Evolutionary conservation across 2,113 vertebrate species (phyloP).

Genomic region (Anarhynchus alexandrinus): DNA sequence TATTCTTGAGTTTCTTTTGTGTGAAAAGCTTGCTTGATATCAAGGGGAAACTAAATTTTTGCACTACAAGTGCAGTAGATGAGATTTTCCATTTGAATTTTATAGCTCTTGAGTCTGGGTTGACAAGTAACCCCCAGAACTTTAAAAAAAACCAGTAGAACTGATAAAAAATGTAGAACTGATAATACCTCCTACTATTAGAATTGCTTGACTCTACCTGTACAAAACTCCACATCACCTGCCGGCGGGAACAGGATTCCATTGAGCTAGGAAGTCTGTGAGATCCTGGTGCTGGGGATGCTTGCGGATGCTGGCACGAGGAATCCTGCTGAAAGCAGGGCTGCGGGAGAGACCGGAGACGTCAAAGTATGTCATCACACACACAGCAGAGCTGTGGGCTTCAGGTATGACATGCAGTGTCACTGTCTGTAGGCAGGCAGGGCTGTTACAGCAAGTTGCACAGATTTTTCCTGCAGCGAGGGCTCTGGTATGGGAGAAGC

Average conservation of each 20-base stretch:
- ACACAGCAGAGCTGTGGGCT: not conserved
- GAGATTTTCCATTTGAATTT: not conserved
- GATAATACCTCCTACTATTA: not conserved
- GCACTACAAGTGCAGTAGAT: not conserved
- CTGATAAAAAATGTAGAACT: not conserved
- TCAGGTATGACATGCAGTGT: not conserved
- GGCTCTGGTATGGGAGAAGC: not conserved
- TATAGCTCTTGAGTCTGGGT: not conserved
- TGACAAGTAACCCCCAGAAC: not conserved
- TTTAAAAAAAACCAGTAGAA: fast-evolving
- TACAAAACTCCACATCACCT: not conserved
- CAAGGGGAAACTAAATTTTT: not conserved
- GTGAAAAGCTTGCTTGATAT: not conserved
- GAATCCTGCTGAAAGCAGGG: not conserved
- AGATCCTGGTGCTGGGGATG: not conserved
- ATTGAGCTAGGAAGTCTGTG: not conserved
- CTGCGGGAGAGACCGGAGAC: not conserved
- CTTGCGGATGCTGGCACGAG: not conserved
- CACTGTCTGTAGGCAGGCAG: not conserved
- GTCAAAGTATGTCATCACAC: fast-evolving
- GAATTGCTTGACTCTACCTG: not conserved
- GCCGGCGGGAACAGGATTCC: fast-evolving
- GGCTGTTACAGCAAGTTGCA: not conserved
- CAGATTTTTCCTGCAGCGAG: not conserved
- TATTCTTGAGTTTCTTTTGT: not conserved